Base-by-base conservation (phyloP, 2,888 invertebrate species). In the Argyra leucocephala region DNA sequence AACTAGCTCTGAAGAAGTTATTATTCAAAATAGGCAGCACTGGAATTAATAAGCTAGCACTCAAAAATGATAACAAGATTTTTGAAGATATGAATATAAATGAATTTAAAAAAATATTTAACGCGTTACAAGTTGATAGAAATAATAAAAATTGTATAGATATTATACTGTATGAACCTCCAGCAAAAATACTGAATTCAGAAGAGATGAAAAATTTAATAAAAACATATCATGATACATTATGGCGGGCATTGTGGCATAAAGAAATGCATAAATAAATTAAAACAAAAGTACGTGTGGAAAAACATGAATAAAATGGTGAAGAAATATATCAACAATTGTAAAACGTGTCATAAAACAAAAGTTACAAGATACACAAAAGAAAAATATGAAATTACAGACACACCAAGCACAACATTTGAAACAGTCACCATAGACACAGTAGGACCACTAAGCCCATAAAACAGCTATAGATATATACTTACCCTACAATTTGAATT, bases 341-440 rank as follows among this genome's bases (percentile, higher is more conserved):
- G 65, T 57, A 48, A 57, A 66, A 66, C 24, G 48, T 64, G 65
- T 64, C 63, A 63, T 57, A 37, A 63, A 63, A 61, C 61, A 12
- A 65, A 65, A 65, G 59, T 63, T 22, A 65, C 62, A 22, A 66
- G 21, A 57, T 65, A 67, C 18, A 63, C 60, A 4, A 66, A 67
- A 67, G 64, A n/a, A n/a, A n/a, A n/a, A n/a, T n/a, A n/a, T n/a
- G n/a, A n/a, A n/a, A n/a, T n/a, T n/a, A n/a, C n/a, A 69, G 62
- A 68, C 31, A 66, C 65, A 57, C 67, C 67, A 26, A 62, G 22
- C 4, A 62, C 57, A 64, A 64, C 66, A 64, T 68, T 67, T 64
- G 67, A 67, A 62, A 64, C 61, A 22, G 63, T 69, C 23, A 57
- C 64, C 4, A 61, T 65, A 22, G 68, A 66, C 22, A 67, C 65